These are phyloP conservation scores for Hystrix cristata DNA, from an alignment of 2,113 vertebrate genomes.

Conservation along the genomic window DNA sequence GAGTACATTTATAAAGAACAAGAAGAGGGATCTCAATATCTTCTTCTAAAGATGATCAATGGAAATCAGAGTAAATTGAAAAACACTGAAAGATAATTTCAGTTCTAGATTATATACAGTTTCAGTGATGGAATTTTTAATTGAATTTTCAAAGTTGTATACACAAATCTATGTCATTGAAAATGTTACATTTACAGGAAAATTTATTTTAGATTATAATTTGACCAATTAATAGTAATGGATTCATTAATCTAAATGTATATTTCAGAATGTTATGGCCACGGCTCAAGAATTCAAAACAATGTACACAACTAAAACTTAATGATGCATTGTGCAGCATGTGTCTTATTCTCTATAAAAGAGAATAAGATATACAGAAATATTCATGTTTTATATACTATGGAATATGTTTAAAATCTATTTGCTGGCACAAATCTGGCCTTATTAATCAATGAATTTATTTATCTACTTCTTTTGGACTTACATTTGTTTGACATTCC, in stretches of 20 bases:
- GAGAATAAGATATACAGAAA: neutral
- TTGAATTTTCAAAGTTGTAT: neutral
- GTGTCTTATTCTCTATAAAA: neutral
- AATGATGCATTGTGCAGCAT: too few species aligned
- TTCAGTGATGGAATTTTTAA: neutral
- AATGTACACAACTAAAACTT: neutral
- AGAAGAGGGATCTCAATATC: neutral
- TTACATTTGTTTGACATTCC: conserved; percentile 74
- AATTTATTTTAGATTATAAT: neutral
- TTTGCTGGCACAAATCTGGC: conserved; percentile 6
- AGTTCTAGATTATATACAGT: neutral
- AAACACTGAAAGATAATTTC: neutral
- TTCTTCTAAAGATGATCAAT: neutral
- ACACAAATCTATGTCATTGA: neutral
- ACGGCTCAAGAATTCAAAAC: neutral
- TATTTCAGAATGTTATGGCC: neutral
- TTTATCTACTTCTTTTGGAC: neutral
- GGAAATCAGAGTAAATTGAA: neutral
- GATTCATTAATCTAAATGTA: neutral
- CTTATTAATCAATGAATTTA: conserved; percentile 55
- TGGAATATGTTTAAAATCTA: conserved; percentile 63
- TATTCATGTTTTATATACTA: neutral
- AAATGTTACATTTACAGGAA: neutral
- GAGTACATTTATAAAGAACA: neutral
- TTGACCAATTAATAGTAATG: neutral